Evolutionary conservation across 2,797 vertebrate species (phyloP).

Genomic region (Cryptoblepharus egeriae): DNA sequence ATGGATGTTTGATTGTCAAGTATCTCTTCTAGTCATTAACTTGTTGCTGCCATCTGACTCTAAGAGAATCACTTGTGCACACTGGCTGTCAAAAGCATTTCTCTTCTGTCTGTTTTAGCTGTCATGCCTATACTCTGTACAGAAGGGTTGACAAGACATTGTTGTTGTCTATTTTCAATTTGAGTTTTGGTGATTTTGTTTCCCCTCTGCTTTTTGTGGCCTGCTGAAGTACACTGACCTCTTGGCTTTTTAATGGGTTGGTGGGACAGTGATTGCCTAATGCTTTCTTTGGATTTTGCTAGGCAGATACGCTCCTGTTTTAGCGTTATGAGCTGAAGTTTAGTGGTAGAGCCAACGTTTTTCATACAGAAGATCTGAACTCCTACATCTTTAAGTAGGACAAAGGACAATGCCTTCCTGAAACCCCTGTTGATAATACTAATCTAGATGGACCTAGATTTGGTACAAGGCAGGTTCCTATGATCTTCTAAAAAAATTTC

Average conservation of each 20-base stretch:
- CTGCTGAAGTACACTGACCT: slow-evolving; percentile 74
- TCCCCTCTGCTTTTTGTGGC: slow-evolving; percentile 72
- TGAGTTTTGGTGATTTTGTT: slow-evolving; percentile 80
- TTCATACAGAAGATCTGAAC: too few relatives aligned
- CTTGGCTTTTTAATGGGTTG: slow-evolving; percentile 49
- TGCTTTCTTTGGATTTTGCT: slow-evolving; percentile 52
- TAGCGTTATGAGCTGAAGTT: slow-evolving; percentile 5
- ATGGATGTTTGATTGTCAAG: slow-evolving; percentile 86
- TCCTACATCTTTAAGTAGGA: too few relatives aligned
- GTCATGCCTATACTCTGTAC: slow-evolving; percentile 86
- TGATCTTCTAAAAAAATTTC: too few relatives aligned
- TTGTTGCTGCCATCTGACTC: slow-evolving; percentile 88
- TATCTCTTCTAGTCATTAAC: slow-evolving; percentile 84
- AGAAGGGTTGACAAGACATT: slow-evolving; percentile 87
- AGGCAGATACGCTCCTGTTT: slow-evolving; percentile 52
- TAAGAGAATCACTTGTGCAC: slow-evolving; percentile 85
- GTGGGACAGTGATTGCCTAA: slow-evolving; percentile 55
- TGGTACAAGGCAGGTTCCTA: too few relatives aligned
- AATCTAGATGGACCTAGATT: too few relatives aligned
- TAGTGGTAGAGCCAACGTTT: too few relatives aligned
- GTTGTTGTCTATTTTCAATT: slow-evolving; percentile 86
- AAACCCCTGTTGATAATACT: too few relatives aligned
- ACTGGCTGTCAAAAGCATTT: slow-evolving; percentile 86
- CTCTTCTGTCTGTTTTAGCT: slow-evolving; percentile 87
- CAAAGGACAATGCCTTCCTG: too few relatives aligned